Conservation (phyloP, 1,140 invertebrate species). For the Nebria ingens region DNA sequence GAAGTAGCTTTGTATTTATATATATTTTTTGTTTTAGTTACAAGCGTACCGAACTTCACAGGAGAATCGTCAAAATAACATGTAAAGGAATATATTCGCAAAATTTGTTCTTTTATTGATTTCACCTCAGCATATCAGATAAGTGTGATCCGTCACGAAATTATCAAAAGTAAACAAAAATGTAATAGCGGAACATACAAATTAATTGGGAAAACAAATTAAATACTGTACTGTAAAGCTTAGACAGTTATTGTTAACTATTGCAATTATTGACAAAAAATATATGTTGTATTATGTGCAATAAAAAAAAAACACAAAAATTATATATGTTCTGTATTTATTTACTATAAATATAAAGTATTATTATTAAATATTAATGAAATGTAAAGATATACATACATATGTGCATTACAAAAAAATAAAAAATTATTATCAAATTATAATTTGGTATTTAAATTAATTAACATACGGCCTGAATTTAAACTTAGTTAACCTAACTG, state of each 20-base stretch:
- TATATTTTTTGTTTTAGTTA: slow-evolving; percentile 1
- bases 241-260: slow-evolving; percentile 1
- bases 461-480: not conserved
- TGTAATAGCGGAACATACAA: too few relatives aligned
- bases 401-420: slow-evolving; percentile 2
- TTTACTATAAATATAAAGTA: too few relatives aligned
- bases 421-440: not conserved
- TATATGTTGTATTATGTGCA: slow-evolving; percentile 6
- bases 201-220: not conserved
- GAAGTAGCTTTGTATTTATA: too few relatives aligned
- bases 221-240: not conserved
- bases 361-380: not conserved
- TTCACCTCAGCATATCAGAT: not conserved
- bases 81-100: not conserved
- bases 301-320: not conserved
- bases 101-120: not conserved
- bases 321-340: slow-evolving; percentile 7
- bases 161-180: not conserved
- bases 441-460: too few relatives aligned
- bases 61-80: not conserved
- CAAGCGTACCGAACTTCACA: not conserved
- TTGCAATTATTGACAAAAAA: not conserved
- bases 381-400: slow-evolving; percentile 4
- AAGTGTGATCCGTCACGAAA: not conserved
- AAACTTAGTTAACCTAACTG: too few relatives aligned